Conservation (phyloP, 37 sponge, comb jelly and placozoan species). For the Aplysina aerophoba region DNA sequence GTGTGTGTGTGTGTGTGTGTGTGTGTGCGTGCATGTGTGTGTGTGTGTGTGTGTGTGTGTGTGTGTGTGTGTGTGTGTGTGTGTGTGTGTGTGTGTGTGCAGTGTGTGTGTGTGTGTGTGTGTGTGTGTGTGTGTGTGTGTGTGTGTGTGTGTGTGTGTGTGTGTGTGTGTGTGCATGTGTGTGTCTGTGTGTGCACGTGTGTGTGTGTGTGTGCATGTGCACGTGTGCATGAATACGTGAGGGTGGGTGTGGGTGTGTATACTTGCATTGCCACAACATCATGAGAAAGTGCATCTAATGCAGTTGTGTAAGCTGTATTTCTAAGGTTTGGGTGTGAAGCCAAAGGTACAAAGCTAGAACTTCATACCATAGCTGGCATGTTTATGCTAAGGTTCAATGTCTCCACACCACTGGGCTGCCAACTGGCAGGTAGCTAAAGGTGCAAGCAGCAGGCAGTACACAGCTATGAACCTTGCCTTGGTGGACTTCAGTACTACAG, state of each 20-base stretch:
- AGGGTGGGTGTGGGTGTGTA: background rate
- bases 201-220: conserved; percentile 21
- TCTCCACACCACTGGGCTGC: too few relatives aligned
- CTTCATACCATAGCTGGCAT: too few relatives aligned
- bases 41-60: conserved; percentile 22
- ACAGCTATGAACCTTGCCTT: too few relatives aligned
- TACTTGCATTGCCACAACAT: too few relatives aligned
- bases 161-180: conserved; percentile 34
- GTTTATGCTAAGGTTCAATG: too few relatives aligned
- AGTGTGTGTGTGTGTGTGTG: background rate
- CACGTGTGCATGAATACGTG: background rate
- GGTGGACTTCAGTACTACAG: too few relatives aligned
- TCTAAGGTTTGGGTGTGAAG: too few relatives aligned
- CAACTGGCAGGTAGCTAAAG: too few relatives aligned
- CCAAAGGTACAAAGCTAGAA: too few relatives aligned
- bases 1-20: conserved; percentile 39
- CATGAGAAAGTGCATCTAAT: too few relatives aligned
- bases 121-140: background rate
- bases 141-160: conserved; percentile 41
- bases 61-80: conserved; percentile 20
- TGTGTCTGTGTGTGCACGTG: conserved; percentile 8
- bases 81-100: conserved; percentile 17
- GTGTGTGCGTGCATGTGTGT: conserved; percentile 30
- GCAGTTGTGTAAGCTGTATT: too few relatives aligned
- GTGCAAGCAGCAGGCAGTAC: too few relatives aligned